Conservation (phyloP, 2,888 invertebrate genomes). For the Chymomyza fuscimana region DNA sequence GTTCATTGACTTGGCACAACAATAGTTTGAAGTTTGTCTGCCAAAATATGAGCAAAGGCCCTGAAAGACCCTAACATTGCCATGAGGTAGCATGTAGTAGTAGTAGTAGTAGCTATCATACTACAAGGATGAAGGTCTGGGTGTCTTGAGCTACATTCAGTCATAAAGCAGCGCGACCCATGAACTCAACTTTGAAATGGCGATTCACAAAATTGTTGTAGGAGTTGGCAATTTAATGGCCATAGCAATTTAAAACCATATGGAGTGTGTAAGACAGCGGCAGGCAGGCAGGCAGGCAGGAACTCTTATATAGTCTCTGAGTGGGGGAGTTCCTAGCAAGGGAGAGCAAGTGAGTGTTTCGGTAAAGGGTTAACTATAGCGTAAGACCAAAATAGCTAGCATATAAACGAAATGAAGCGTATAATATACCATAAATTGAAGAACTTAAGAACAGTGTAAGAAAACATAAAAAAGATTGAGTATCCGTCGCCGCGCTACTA, state of each 20-base stretch:
- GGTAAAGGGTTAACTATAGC: neutral
- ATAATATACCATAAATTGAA: neutral
- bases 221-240: conserved; percentile 25
- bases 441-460: neutral
- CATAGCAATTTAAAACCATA: conserved; percentile 30
- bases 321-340: neutral
- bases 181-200: conserved; percentile 14
- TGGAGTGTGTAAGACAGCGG: neutral
- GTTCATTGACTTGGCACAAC: conserved; percentile 70
- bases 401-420: neutral
- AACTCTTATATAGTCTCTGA: neutral
- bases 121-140: neutral
- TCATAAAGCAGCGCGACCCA: neutral
- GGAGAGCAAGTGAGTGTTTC: neutral
- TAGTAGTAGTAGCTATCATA: too few relatives aligned
- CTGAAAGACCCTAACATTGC: neutral
- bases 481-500: neutral
- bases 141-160: neutral
- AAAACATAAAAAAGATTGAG: neutral
- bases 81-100: neutral
- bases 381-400: neutral
- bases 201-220: conserved; percentile 20
- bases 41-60: conserved; percentile 36
- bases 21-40: conserved; percentile 73
- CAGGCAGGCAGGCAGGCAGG: neutral